Evolutionary conservation across 2,113 vertebrate genomes (phyloP).

Genomic region (Crotalus viridis): DNA sequence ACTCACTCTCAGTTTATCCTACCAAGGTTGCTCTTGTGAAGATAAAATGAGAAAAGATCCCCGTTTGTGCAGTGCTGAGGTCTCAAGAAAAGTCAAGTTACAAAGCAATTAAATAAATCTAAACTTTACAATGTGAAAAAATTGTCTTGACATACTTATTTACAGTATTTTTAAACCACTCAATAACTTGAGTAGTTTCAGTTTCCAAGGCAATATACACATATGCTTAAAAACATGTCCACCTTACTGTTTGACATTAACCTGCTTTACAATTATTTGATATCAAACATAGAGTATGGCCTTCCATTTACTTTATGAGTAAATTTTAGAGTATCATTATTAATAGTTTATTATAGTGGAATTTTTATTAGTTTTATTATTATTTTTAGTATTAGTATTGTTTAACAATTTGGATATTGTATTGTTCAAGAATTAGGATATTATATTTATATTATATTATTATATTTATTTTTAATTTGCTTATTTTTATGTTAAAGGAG

Average conservation of each 20-base stretch:
- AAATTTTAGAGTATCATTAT: too few relatives aligned
- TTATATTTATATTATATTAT: too few relatives aligned
- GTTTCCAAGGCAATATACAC: background rate
- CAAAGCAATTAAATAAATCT: background rate
- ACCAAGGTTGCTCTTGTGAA: background rate
- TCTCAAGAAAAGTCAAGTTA: background rate
- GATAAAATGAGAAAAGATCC: background rate
- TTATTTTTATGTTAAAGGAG: too few relatives aligned
- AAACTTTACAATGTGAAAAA: background rate
- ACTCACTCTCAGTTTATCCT: background rate
- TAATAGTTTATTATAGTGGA: too few relatives aligned
- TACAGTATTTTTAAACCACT: background rate
- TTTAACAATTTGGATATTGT: too few relatives aligned
- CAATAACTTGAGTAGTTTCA: background rate
- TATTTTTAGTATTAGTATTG: too few relatives aligned
- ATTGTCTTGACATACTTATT: background rate
- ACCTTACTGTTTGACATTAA: background rate
- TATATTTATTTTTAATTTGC: too few relatives aligned
- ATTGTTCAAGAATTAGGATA: too few relatives aligned
- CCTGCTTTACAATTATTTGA: slow-evolving; percentile 8
- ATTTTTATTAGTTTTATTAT: too few relatives aligned
- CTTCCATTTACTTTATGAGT: background rate
- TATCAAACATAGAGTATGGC: slow-evolving; percentile 41
- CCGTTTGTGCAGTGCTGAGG: background rate
- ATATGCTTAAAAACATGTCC: background rate